Conservation (phyloP, 2,113 vertebrate genomes). For the Petroica traversi region DNA sequence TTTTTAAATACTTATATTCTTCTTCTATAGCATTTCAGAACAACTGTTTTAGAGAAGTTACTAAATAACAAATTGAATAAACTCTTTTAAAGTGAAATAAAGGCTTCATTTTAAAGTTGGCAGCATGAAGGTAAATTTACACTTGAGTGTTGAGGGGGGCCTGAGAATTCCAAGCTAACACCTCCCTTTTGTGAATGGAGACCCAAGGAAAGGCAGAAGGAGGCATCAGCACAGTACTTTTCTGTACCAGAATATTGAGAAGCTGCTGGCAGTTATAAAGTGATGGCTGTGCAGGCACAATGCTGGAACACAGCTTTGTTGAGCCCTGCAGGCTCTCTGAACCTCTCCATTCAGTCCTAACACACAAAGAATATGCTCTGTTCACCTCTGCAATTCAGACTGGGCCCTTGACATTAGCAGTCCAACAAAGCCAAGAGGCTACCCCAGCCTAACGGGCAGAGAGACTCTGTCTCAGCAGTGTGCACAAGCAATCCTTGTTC, state of each 20-base stretch:
- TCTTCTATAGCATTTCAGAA: background rate
- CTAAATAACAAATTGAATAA: background rate
- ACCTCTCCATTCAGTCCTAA: background rate
- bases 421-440: background rate
- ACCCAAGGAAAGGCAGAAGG: background rate
- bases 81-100: background rate
- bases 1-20: background rate
- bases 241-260: background rate
- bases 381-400: background rate
- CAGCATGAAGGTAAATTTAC: background rate
- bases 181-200: background rate
- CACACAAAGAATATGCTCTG: background rate
- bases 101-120: background rate
- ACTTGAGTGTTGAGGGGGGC: background rate
- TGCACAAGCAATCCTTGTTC: conserved; percentile 22
- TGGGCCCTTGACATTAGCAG: background rate
- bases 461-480: background rate
- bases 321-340: background rate
- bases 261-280: background rate
- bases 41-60: background rate
- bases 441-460: background rate
- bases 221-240: background rate
- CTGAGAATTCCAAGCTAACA: background rate
- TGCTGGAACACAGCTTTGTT: background rate
- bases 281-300: background rate